Percentiles rank a stretch among this genome's conserved stretches.
Conservation (phyloP, 2,888 invertebrate genomes). For the Dicranocentrus wangi region DNA sequence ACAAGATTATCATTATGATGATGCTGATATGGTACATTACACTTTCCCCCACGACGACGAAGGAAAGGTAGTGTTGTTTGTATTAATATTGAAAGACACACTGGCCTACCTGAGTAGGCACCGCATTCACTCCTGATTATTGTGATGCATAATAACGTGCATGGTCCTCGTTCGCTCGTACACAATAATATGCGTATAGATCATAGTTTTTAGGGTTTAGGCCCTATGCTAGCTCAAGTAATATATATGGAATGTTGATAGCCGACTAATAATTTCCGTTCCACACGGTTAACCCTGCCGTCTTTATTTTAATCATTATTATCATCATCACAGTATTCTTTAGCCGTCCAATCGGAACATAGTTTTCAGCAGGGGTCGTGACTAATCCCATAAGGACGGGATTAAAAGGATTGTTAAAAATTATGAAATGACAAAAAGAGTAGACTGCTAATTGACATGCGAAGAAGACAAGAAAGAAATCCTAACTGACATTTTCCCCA, state of each 20-base stretch:
- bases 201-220: not conserved
- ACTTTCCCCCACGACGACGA: conserved; percentile 17
- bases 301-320: conserved; percentile 33
- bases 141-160: not conserved
- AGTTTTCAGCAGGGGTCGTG: conserved; percentile 27
- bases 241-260: not conserved
- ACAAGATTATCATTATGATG: conserved; percentile 54
- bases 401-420: conserved; percentile 43
- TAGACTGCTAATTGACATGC: conserved; percentile 48
- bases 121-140: no score
- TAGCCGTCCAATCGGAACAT: no score
- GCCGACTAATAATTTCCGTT: conserved; percentile 49
- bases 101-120: conserved; percentile 1
- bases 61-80: not conserved
- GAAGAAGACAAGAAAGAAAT: conserved; percentile 27
- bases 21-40: conserved; percentile 56
- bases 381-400: conserved; percentile 45
- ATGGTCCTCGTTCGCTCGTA: not conserved
- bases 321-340: not conserved
- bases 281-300: conserved; percentile 37
- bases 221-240: not conserved
- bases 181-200: no score
- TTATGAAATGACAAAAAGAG: conserved; percentile 24
- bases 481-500: conserved; percentile 6
- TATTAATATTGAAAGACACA: not conserved